A percentile compares a stretch with the other conserved stretches of the same genome.
Evolutionary conservation across 2,888 invertebrate genomes (phyloP).

Genomic region (Netelia virgata): DNA sequence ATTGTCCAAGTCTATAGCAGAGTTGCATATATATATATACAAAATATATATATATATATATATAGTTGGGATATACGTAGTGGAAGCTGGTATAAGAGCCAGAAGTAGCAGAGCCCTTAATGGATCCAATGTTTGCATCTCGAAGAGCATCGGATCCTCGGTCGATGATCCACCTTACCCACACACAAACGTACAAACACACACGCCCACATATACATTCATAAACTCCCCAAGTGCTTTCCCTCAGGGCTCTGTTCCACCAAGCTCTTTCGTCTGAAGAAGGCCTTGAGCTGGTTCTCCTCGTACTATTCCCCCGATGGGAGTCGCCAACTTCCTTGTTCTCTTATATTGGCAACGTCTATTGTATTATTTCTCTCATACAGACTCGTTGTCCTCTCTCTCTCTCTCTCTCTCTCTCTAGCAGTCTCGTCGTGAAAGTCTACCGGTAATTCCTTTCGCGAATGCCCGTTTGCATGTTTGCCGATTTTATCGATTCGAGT

Average conservation of each 20-base stretch:
- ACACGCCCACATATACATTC: background rate
- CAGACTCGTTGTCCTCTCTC: slow-evolving; percentile 48
- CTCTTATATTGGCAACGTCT: slow-evolving; percentile 42
- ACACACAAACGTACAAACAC: background rate
- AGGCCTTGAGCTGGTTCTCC: slow-evolving; percentile 41
- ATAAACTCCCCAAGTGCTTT: slow-evolving; percentile 45
- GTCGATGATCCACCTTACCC: slow-evolving; percentile 31
- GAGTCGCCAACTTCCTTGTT: slow-evolving; percentile 12
- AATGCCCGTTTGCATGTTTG: slow-evolving; percentile 27
- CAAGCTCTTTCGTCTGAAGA: slow-evolving; percentile 55
- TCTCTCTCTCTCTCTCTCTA: slow-evolving; percentile 10
- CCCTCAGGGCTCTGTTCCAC: slow-evolving; percentile 35
- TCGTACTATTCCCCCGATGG: slow-evolving; percentile 48
- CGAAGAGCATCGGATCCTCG: slow-evolving; percentile 69
- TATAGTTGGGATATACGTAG: background rate
- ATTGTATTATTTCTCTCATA: slow-evolving; percentile 68
- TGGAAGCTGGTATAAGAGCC: slow-evolving; percentile 30
- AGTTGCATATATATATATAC: slow-evolving; percentile 33
- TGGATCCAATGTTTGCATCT: slow-evolving; percentile 79
- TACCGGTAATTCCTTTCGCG: slow-evolving; percentile 33
- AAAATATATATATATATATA: too few relatives aligned
- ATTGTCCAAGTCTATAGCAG: slow-evolving; percentile 68
- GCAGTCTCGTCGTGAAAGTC: background rate
- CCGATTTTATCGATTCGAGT: slow-evolving; percentile 30
- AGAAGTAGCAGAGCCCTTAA: slow-evolving; percentile 70